Evolutionary conservation across 2,888 invertebrate species (phyloP).

Genomic region (Byasa hedistus): DNA sequence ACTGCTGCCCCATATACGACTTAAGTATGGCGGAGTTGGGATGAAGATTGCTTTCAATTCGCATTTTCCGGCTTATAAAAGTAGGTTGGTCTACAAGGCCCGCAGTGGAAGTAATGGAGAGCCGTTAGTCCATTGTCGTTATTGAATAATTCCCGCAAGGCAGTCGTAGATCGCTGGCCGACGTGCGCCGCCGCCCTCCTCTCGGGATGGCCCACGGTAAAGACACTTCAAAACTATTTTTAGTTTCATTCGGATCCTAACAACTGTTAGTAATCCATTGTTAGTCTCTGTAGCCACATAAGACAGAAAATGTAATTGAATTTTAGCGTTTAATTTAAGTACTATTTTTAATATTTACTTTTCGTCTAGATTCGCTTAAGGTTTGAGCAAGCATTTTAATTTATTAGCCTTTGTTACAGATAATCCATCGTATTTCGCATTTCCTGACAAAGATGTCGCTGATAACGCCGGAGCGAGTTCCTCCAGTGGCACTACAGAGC

Average conservation of each 20-base stretch:
- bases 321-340: neutral
- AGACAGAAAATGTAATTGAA: neutral
- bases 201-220: constrained; percentile 37
- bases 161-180: constrained; percentile 48
- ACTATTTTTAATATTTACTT: neutral
- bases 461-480: constrained; percentile 52
- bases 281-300: neutral
- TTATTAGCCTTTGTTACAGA: constrained; percentile 76
- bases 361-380: neutral
- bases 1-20: constrained; percentile 37
- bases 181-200: constrained; percentile 35
- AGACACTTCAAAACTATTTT: constrained; percentile 13
- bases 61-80: constrained; percentile 76
- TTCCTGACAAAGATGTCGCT: constrained; percentile 76
- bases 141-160: constrained; percentile 73
- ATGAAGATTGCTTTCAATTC: constrained; percentile 76
- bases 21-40: constrained; percentile 59
- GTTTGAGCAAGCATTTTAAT: neutral
- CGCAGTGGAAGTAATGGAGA: constrained; percentile 70
- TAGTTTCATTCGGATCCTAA: constrained; percentile 5
- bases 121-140: constrained; percentile 75
- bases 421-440: constrained; percentile 88
- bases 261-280: neutral
- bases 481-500: constrained; percentile 64
- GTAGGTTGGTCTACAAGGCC: constrained; percentile 68